These are phyloP conservation scores for Neotoma lepida DNA, from an alignment of 2,113 vertebrate genomes.

Conservation along the genomic window DNA sequence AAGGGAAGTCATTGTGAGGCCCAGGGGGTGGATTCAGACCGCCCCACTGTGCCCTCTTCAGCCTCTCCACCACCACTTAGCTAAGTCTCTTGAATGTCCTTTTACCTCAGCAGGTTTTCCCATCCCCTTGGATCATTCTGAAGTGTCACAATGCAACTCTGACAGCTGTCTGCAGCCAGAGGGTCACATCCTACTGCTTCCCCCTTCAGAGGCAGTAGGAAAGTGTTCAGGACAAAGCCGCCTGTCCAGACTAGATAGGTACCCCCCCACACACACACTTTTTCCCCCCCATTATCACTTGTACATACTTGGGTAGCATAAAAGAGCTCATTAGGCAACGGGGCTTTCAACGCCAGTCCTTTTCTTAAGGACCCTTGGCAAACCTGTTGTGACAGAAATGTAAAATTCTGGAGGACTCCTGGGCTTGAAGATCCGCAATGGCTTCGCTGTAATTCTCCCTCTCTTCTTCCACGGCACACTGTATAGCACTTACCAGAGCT, in stretches of 20 bases:
- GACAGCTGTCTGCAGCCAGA: conserved; percentile 21
- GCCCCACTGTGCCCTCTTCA: conserved; percentile 60
- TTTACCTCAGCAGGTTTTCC: conserved; percentile 69
- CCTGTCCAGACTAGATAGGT: conserved; percentile 39
- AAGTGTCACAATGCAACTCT: conserved; percentile 64
- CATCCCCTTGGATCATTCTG: not conserved
- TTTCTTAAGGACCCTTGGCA: conserved; percentile 62
- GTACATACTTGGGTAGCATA: conserved; percentile 46
- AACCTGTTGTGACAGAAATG: conserved; percentile 65
- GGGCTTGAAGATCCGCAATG: not conserved
- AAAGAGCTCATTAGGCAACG: conserved; percentile 63
- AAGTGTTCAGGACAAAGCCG: conserved; percentile 54
- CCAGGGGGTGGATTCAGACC: not conserved
- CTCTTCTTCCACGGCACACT: not conserved
- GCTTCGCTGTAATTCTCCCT: conserved; percentile 9
- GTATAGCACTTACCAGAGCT: conserved; percentile 22
- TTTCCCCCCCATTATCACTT: conserved; percentile 20
- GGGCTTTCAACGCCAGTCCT: conserved; percentile 35
- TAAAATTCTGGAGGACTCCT: conserved; percentile 32
- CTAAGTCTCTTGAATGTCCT: conserved; percentile 48
- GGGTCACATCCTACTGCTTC: not conserved
- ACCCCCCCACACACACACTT: not conserved
- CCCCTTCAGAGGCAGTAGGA: not conserved
- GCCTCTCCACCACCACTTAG: conserved; percentile 29
- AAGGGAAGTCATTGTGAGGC: conserved; percentile 63